These are phyloP conservation scores for Muschampia plurimacula DNA, from an alignment of 2,888 invertebrate species.

Conservation along the genomic window DNA sequence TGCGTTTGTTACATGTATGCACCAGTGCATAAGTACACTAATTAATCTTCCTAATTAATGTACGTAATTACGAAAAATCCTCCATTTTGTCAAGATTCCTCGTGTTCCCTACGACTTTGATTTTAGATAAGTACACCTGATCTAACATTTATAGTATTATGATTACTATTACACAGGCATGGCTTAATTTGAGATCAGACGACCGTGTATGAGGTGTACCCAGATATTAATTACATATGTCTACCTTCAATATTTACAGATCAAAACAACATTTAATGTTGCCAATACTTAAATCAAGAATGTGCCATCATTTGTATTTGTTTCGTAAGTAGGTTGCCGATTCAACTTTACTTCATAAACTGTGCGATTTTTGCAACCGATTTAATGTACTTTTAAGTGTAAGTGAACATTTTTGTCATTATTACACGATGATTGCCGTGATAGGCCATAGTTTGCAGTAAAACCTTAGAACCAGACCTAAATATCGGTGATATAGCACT, in stretches of 20 bases:
- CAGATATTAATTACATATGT: no score
- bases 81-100: no score
- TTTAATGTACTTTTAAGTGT: conserved; percentile 25
- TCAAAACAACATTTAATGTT: conserved; percentile 3
- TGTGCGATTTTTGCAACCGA: conserved; percentile 26
- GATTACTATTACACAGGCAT: no score
- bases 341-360: conserved; percentile 24
- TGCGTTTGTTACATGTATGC: background rate
- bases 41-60: no score
- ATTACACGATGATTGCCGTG: background rate
- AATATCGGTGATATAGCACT: background rate
- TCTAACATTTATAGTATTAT: no score
- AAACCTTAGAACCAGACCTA: background rate
- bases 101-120: no score
- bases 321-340: conserved; percentile 33
- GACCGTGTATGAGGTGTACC: no score
- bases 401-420: conserved; percentile 5
- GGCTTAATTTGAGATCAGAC: no score
- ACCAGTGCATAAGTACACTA: no score
- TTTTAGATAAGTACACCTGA: no score
- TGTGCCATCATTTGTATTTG: conserved; percentile 23
- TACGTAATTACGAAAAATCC: no score
- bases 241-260: background rate
- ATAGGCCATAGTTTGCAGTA: background rate
- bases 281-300: conserved; percentile 7